These are phyloP conservation scores for Stichodactyla helianthus DNA, from an alignment of 64 coral and sea anemone species.

Conservation along the genomic window DNA sequence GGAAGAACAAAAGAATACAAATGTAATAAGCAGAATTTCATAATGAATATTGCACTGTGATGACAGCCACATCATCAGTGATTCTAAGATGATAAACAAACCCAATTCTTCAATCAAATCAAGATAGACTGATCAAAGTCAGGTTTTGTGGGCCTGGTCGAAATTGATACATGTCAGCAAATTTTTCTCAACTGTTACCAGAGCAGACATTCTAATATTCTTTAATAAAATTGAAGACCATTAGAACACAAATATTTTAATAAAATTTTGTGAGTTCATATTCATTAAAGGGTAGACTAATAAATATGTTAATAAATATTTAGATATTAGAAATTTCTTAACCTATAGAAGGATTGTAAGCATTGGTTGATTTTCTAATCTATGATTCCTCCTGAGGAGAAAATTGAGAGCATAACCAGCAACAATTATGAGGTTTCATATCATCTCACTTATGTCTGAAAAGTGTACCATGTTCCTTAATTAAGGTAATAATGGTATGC, in stretches of 20 bases:
- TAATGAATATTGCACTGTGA: not conserved
- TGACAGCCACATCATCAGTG: not conserved
- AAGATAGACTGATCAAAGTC: not conserved
- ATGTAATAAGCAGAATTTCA: not conserved
- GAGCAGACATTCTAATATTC: too few species aligned
- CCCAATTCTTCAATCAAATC: not conserved
- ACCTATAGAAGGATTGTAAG: too few species aligned
- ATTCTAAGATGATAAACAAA: not conserved
- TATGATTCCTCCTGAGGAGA: not conserved
- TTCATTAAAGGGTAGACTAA: too few species aligned
- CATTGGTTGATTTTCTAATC: not conserved
- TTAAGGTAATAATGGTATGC: conserved; percentile 5
- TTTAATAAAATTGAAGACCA: too few species aligned
- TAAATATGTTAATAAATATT: too few species aligned
- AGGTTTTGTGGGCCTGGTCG: not conserved
- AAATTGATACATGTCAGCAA: too few species aligned
- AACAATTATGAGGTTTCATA: not conserved
- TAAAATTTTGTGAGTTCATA: too few species aligned
- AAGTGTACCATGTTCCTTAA: not conserved
- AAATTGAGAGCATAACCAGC: not conserved
- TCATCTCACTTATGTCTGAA: not conserved
- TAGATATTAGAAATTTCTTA: too few species aligned
- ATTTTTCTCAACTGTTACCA: too few species aligned
- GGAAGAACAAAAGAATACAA: not conserved
- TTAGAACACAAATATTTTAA: too few species aligned